phyloP scores from a whole-genome alignment of 2,797 vertebrate genomes.

The Erethizon dorsatum region DNA sequence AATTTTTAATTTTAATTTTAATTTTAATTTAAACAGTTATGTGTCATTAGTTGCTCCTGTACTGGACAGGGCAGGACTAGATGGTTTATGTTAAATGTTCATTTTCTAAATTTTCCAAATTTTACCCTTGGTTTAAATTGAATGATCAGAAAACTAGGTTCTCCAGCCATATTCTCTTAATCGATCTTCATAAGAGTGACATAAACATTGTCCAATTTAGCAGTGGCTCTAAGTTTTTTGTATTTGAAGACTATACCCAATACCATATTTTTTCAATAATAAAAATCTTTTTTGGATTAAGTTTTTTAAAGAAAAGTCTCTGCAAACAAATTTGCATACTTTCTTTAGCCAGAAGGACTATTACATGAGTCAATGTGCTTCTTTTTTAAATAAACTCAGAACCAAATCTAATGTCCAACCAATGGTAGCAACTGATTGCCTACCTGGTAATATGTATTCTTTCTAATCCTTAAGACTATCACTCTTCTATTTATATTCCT shows the following conservation, averaged over 20 bases:
- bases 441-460: slow-evolving; percentile 21
- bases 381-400: slow-evolving; percentile 54
- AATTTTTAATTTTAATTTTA: slow-evolving; percentile 45
- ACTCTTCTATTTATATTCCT: slow-evolving; percentile 61
- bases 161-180: slow-evolving; percentile 44
- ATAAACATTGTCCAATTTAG: slow-evolving; percentile 62
- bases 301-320: slow-evolving; percentile 61
- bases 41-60: not conserved
- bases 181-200: not conserved
- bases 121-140: slow-evolving; percentile 48
- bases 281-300: slow-evolving; percentile 68
- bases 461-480: slow-evolving; percentile 23
- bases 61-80: not conserved
- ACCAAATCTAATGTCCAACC: slow-evolving; percentile 52
- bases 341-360: slow-evolving; percentile 54
- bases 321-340: slow-evolving; percentile 49
- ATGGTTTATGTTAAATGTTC: slow-evolving; percentile 4
- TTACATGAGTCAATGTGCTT: slow-evolving; percentile 27
- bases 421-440: slow-evolving; percentile 7
- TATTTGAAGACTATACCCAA: slow-evolving; percentile 47
- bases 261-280: not conserved
- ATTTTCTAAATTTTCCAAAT: slow-evolving; percentile 60
- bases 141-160: slow-evolving; percentile 59
- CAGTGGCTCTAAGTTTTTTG: not conserved
- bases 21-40: slow-evolving; percentile 56